These are phyloP conservation scores for Menura novaehollandiae DNA, from an alignment of 2,113 vertebrate genomes.

Conservation along the genomic window DNA sequence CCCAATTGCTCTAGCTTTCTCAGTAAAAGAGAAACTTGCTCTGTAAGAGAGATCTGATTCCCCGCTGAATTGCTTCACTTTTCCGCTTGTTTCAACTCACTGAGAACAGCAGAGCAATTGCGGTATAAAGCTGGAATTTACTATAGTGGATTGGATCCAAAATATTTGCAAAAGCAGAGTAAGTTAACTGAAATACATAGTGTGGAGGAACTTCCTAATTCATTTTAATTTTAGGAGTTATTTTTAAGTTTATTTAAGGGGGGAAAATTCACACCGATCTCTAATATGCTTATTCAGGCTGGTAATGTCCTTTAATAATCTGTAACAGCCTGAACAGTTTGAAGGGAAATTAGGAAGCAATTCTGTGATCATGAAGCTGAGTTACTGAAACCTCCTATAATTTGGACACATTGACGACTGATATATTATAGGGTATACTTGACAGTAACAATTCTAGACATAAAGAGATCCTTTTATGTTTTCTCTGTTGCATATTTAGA, in stretches of 20 bases:
- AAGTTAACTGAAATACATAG: neutral
- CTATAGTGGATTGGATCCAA: neutral
- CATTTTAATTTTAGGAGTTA: neutral
- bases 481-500: neutral
- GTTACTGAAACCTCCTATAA: conserved; percentile 10
- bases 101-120: neutral
- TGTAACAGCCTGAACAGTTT: neutral
- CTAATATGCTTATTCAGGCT: neutral
- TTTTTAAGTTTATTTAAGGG: neutral
- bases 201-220: neutral
- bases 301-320: conserved; percentile 29
- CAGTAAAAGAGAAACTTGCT: conserved; percentile 31
- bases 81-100: neutral
- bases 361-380: neutral
- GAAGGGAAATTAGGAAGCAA: conserved; percentile 35
- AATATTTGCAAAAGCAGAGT: neutral
- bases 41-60: neutral
- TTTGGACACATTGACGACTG: neutral
- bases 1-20: neutral
- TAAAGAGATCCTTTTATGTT: neutral
- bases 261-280: neutral
- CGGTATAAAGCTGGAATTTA: neutral
- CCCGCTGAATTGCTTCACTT: neutral
- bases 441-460: neutral
- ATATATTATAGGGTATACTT: neutral